A percentile compares a stretch with the other conserved stretches of the same genome.
Conservation (phyloP, 1,140 invertebrate species). For the Drosophila ambigua region DNA sequence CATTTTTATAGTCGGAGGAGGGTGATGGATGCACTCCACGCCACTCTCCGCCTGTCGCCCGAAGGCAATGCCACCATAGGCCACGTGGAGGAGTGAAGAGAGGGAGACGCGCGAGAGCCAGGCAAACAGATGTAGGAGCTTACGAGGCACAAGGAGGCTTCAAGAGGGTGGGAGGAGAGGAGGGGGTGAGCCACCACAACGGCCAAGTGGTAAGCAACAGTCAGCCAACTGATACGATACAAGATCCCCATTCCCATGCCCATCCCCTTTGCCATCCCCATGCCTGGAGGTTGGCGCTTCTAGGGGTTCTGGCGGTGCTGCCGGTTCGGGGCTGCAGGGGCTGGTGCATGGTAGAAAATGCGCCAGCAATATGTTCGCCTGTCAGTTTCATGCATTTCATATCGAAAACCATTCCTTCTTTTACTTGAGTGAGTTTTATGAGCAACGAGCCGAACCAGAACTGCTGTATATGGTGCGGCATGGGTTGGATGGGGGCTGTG, state of each 20-base stretch:
- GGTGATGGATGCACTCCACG: constrained; percentile 7
- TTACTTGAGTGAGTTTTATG: constrained; percentile 82
- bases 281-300: background rate
- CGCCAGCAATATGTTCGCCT: constrained; percentile 77
- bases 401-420: constrained; percentile 82
- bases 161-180: background rate
- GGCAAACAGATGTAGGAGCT: constrained; percentile 45
- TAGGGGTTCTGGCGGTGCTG: constrained; percentile 19
- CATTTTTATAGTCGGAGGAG: constrained; percentile 56
- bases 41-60: too few relatives aligned
- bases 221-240: constrained; percentile 61
- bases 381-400: constrained; percentile 82
- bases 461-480: constrained; percentile 3
- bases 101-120: constrained; percentile 10
- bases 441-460: constrained; percentile 60
- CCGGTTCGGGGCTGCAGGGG: background rate
- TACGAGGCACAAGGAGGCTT: constrained; percentile 20
- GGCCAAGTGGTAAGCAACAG: constrained; percentile 73
- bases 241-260: too few relatives aligned
- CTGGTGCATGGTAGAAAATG: constrained; percentile 44
- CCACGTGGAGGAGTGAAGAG: background rate
- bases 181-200: constrained; percentile 16
- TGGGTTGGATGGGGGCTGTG: background rate
- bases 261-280: too few relatives aligned
- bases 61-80: constrained; percentile 12